Evolutionary conservation across 1,140 invertebrate genomes (phyloP).

Genomic region (Meloidogyne hapla): DNA sequence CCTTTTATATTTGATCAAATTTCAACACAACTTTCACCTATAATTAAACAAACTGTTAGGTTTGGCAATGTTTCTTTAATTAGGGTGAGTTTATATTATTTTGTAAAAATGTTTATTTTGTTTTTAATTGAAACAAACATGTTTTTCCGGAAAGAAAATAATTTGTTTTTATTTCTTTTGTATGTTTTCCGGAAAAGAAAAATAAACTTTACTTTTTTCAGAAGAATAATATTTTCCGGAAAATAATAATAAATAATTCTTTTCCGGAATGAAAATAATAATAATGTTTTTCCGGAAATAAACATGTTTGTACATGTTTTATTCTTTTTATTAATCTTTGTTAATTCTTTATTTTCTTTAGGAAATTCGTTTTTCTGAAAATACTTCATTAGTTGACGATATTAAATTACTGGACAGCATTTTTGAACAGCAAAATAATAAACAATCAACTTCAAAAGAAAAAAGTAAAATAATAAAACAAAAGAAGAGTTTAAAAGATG

Average conservation of each 20-base stretch:
- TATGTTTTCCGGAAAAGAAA: background rate
- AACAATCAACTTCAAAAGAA: slow-evolving; percentile 6
- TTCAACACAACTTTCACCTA: background rate
- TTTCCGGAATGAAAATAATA: too few relatives aligned
- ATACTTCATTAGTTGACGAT: slow-evolving; percentile 25
- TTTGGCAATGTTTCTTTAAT: background rate
- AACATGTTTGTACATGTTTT: background rate
- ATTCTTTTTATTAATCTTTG: background rate
- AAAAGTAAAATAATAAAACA: background rate
- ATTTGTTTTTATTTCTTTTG: too few relatives aligned
- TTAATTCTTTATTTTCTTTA: background rate
- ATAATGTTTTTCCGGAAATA: too few relatives aligned
- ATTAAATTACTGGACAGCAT: slow-evolving; percentile 21
- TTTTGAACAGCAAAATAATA: background rate
- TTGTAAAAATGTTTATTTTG: background rate
- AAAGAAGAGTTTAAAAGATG: background rate
- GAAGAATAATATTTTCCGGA: background rate
- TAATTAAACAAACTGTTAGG: background rate
- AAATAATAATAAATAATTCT: too few relatives aligned
- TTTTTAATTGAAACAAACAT: too few relatives aligned
- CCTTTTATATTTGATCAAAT: background rate
- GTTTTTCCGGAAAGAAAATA: too few relatives aligned
- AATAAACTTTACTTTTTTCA: background rate
- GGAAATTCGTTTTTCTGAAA: slow-evolving; percentile 26
- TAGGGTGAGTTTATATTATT: background rate